A percentile compares a stretch with the other conserved stretches of the same genome.
phyloP scores from a whole-genome alignment of 2,888 invertebrate species.

The Andrena marginata region DNA sequence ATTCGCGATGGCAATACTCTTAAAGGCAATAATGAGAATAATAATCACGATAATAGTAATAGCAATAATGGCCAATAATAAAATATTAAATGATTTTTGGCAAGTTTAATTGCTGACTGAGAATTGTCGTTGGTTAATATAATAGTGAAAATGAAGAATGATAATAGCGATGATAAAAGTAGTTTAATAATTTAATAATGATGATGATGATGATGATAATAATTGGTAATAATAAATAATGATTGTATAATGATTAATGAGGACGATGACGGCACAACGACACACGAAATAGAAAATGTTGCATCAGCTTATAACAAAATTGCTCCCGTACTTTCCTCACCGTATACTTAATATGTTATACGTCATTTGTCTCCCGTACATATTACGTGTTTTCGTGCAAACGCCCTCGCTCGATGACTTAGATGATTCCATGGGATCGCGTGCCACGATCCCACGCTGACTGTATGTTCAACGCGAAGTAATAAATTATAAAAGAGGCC shows the following conservation, averaged over 20 bases:
- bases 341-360: constrained; percentile 12
- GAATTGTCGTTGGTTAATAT: constrained; percentile 39
- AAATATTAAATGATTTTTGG: constrained; percentile 51
- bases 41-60: constrained; percentile 57
- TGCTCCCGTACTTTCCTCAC: constrained; percentile 26
- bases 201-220: constrained; percentile 40
- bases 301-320: constrained; percentile 53
- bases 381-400: constrained; percentile 7
- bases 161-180: constrained; percentile 49
- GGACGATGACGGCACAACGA: constrained; percentile 71
- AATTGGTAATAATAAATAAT: constrained; percentile 52
- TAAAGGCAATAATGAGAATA: constrained; percentile 58
- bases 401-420: constrained; percentile 42
- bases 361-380: constrained; percentile 8
- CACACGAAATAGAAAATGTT: constrained; percentile 62
- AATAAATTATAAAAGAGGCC: constrained; percentile 83
- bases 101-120: constrained; percentile 58
- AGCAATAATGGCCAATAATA: constrained; percentile 37
- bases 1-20: constrained; percentile 69
- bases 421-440: constrained; percentile 28
- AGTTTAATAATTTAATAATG: constrained; percentile 53
- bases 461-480: constrained; percentile 69
- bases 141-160: constrained; percentile 49
- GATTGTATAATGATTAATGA: constrained; percentile 60
- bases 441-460: constrained; percentile 7